Percentiles rank a stretch among this genome's conserved stretches.
phyloP scores from a whole-genome alignment of 2,888 invertebrate species.

The Luperina testacea region DNA sequence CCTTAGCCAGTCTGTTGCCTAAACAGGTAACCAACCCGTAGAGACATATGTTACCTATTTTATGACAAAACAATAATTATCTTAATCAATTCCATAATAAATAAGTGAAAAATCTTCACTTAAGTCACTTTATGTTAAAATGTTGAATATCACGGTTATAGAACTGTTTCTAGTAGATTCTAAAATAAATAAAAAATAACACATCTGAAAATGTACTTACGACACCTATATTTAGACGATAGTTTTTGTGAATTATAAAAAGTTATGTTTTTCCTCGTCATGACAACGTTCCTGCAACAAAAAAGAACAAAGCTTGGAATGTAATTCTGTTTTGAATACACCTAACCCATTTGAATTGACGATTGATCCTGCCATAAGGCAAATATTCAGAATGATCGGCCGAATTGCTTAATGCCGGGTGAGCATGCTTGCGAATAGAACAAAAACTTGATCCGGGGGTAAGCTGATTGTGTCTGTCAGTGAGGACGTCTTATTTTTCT shows the following conservation, averaged over 20 bases:
- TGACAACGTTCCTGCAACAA: slow-evolving; percentile 40
- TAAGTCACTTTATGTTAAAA: neutral
- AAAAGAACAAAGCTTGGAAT: slow-evolving; percentile 38
- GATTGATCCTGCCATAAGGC: slow-evolving; percentile 1
- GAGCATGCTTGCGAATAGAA: slow-evolving; percentile 5
- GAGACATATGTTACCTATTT: neutral
- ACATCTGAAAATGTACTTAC: slow-evolving; percentile 24
- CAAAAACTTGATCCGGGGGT: slow-evolving; percentile 2
- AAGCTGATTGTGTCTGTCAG: neutral
- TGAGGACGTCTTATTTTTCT: neutral
- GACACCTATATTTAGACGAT: slow-evolving; percentile 20
- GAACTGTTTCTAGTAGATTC: slow-evolving; percentile 15
- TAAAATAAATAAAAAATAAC: slow-evolving; percentile 1
- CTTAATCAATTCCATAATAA: neutral
- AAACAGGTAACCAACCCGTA: neutral
- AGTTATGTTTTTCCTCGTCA: slow-evolving; percentile 24
- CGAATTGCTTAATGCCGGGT: neutral
- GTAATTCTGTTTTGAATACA: slow-evolving; percentile 23
- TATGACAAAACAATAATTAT: neutral
- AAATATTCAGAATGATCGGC: slow-evolving; percentile 21
- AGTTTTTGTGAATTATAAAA: slow-evolving; percentile 46
- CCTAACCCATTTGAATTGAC: slow-evolving; percentile 16
- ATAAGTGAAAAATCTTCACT: neutral
- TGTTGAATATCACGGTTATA: neutral
- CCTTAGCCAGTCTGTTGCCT: neutral